A percentile compares a stretch with the other conserved stretches of the same genome.
Conservation (phyloP, 2,888 invertebrate genomes). For the Nymphalis c-album region DNA sequence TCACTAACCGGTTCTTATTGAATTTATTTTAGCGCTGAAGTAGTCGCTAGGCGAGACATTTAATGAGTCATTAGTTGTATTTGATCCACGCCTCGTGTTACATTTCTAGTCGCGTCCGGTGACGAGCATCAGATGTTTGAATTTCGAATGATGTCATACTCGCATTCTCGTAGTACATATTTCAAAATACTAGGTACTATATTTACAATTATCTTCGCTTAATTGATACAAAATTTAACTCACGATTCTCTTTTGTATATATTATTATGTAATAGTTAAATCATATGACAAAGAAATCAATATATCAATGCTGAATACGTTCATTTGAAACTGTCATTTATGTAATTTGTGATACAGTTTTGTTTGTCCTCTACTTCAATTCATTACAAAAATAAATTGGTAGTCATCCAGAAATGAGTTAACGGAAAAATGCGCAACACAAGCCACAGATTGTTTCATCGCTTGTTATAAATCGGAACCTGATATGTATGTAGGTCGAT, state of each 20-base stretch:
- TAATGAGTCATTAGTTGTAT: slow-evolving; percentile 59
- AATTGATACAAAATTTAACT: neutral
- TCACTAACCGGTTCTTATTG: slow-evolving; percentile 67
- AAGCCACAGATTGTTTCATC: slow-evolving; percentile 7
- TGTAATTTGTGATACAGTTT: too few species aligned
- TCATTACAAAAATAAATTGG: neutral
- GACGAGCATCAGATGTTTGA: slow-evolving; percentile 23
- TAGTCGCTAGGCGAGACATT: slow-evolving; percentile 49
- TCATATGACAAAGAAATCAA: too few species aligned
- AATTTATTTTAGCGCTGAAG: slow-evolving; percentile 58
- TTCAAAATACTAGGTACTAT: neutral
- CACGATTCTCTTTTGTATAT: neutral
- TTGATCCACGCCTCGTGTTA: slow-evolving; percentile 35
- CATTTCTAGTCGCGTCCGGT: slow-evolving; percentile 17
- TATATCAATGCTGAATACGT: too few species aligned
- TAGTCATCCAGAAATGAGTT: slow-evolving; percentile 11
- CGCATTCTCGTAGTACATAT: neutral
- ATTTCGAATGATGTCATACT: slow-evolving; percentile 21
- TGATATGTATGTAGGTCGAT: slow-evolving; percentile 26
- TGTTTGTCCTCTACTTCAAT: too few species aligned
- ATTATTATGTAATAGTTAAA: too few species aligned
- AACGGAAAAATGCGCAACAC: slow-evolving; percentile 16
- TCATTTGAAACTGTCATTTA: too few species aligned
- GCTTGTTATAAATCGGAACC: slow-evolving; percentile 21
- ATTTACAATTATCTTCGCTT: neutral